Evolutionary conservation across 2,888 invertebrate genomes (phyloP).

Genomic region (Unio delphinus): DNA sequence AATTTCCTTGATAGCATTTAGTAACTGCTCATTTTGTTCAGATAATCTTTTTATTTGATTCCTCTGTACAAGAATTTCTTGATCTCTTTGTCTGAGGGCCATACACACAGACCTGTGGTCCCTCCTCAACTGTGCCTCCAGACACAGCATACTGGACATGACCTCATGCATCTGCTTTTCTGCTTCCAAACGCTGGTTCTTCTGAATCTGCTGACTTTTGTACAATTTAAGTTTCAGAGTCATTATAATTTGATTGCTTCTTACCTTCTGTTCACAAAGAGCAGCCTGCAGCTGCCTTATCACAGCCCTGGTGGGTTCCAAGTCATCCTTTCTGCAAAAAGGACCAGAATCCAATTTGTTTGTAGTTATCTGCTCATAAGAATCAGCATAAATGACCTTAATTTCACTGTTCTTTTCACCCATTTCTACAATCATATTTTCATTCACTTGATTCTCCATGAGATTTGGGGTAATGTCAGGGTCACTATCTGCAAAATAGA

Average conservation of each 20-base stretch:
- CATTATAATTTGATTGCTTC: slow-evolving; percentile 43
- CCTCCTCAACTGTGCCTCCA: slow-evolving; percentile 54
- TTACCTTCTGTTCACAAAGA: slow-evolving; percentile 40
- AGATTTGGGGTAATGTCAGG: too few species aligned
- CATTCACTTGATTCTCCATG: too few species aligned
- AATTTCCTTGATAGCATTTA: slow-evolving; percentile 49
- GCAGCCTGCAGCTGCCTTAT: slow-evolving; percentile 38
- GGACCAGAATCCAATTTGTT: slow-evolving; percentile 1
- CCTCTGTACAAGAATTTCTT: slow-evolving; percentile 44
- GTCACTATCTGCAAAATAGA: too few species aligned
- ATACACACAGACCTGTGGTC: slow-evolving; percentile 47
- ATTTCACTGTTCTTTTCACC: too few species aligned
- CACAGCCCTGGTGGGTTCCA: slow-evolving; percentile 19
- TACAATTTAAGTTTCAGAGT: slow-evolving; percentile 47
- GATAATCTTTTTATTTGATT: slow-evolving; percentile 48
- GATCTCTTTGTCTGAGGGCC: slow-evolving; percentile 48
- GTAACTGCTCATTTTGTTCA: slow-evolving; percentile 47
- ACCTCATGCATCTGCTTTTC: slow-evolving; percentile 52
- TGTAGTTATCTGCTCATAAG: too few species aligned
- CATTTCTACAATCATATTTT: too few species aligned
- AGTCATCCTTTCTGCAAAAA: slow-evolving; percentile 14
- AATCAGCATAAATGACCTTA: too few species aligned
- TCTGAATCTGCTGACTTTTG: slow-evolving; percentile 38
- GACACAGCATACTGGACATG: slow-evolving; percentile 50
- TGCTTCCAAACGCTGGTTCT: slow-evolving; percentile 30